Base-by-base conservation (phyloP, 53 echinoderm and acorn worm species). In the Holothuria leucospilota region DNA sequence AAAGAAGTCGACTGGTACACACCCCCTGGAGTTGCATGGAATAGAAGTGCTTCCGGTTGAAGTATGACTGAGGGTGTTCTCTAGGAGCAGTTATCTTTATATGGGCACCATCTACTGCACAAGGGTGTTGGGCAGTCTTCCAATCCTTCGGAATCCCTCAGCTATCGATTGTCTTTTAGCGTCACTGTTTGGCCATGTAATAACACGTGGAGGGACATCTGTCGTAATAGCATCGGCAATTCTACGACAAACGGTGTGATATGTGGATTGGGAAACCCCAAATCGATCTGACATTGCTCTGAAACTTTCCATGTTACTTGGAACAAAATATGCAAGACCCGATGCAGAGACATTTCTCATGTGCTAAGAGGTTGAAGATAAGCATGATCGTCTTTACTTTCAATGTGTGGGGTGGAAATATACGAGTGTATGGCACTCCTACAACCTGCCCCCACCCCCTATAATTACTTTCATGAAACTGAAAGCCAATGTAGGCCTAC, bases 41-140 rank as follows among this genome's bases (percentile, higher is more conserved):
- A 34, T 71, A 71, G 41, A 30, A 71, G 20, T 39, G 71, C 46
- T 28, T 71, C 13, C 71, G 27, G 6, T 71, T 71, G 71, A 71
- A 71, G 20, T 71, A 71, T 15, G 71, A 71, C 18, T 71, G 39
- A 2, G 71, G 38, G 38, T 34, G 39, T 21, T 71, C 38, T 71
- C n/a, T 28, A n/a, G 39, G 71, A 39, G 71, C 71, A 13, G 18
- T 71, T 71, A 71, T 71, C 41, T 15, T 71, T 13, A 71, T 71
- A 39, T 71, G 71, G 38, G 71, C 38, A 38, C 71, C 71, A 38
- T 71, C 38, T n/a, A 71, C 71, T 71, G 71, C 71, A 34, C 71
- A 71, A 71, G 15, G 18, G 71, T 34, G 41, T 71, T 71, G 16
- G 71, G 71, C 38, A 71, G 29, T 20, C 38, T 34, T 21, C 71